phyloP scores from a whole-genome alignment of 2,888 invertebrate genomes.

The Ecdyonurus torrentis region DNA sequence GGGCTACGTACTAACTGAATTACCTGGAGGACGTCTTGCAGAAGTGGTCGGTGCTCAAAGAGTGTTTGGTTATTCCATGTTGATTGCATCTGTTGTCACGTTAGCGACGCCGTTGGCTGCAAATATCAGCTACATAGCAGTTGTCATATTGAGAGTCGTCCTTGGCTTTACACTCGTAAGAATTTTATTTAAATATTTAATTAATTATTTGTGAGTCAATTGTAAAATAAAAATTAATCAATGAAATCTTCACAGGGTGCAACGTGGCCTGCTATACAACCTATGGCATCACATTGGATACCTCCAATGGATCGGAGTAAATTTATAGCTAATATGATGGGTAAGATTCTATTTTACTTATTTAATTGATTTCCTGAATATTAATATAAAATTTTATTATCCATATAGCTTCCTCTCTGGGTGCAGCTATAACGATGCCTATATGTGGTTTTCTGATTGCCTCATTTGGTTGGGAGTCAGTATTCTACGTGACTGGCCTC shows the following conservation, averaged over 20 bases:
- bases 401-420: conserved; percentile 62
- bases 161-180: conserved; percentile 55
- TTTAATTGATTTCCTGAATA: neutral
- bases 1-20: conserved; percentile 78
- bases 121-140: conserved; percentile 44
- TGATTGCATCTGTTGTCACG: conserved; percentile 64
- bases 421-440: conserved; percentile 81
- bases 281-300: conserved; percentile 87
- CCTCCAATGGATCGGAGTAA: conserved; percentile 86
- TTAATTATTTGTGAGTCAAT: neutral
- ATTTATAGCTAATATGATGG: conserved; percentile 87
- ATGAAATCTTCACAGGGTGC: conserved; percentile 38
- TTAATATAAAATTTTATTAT: neutral
- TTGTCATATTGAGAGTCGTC: conserved; percentile 53
- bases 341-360: conserved; percentile 28
- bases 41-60: conserved; percentile 67
- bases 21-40: conserved; percentile 74
- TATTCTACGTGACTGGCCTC: conserved; percentile 71
- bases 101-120: conserved; percentile 65
- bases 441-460: conserved; percentile 68
- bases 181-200: neutral
- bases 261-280: conserved; percentile 86
- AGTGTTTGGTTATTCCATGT: conserved; percentile 75
- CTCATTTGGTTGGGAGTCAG: conserved; percentile 71
- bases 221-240: neutral